Evolutionary conservation across 1,140 invertebrate species (phyloP).

Genomic region (Dendroctonus ponderosae): DNA sequence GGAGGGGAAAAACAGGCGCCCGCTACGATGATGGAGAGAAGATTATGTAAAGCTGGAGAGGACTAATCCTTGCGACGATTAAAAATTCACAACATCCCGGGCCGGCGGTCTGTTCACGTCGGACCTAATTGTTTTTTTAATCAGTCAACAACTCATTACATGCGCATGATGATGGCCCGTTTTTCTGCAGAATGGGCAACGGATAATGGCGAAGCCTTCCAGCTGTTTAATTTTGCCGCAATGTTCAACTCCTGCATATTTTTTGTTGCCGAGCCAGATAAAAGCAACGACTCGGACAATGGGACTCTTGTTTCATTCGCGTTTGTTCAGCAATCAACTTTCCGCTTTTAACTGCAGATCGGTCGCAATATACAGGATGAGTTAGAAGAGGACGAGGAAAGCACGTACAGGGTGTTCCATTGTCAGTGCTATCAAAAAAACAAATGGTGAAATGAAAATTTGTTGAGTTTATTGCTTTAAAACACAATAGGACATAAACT

Average conservation of each 20-base stretch:
- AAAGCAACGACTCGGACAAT: too few relatives aligned
- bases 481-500: too few relatives aligned
- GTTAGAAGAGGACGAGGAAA: too few relatives aligned
- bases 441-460: too few relatives aligned
- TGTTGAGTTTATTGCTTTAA: too few relatives aligned
- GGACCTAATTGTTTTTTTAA: constrained; percentile 35
- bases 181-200: constrained; percentile 1
- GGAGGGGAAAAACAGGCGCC: neutral
- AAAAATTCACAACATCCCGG: constrained; percentile 30
- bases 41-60: constrained; percentile 28
- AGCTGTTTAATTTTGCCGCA: constrained; percentile 21
- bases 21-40: constrained; percentile 28
- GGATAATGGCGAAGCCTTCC: neutral
- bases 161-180: constrained; percentile 12
- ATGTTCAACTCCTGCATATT: neutral
- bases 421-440: too few relatives aligned
- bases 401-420: too few relatives aligned
- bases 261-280: neutral
- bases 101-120: constrained; percentile 26
- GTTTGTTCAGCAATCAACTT: too few relatives aligned
- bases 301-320: too few relatives aligned
- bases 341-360: too few relatives aligned
- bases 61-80: constrained; percentile 32
- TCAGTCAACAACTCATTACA: constrained; percentile 35
- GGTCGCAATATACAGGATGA: too few relatives aligned